Evolutionary conservation across 1,140 invertebrate genomes (phyloP).

Genomic region (Meloidogyne hapla): DNA sequence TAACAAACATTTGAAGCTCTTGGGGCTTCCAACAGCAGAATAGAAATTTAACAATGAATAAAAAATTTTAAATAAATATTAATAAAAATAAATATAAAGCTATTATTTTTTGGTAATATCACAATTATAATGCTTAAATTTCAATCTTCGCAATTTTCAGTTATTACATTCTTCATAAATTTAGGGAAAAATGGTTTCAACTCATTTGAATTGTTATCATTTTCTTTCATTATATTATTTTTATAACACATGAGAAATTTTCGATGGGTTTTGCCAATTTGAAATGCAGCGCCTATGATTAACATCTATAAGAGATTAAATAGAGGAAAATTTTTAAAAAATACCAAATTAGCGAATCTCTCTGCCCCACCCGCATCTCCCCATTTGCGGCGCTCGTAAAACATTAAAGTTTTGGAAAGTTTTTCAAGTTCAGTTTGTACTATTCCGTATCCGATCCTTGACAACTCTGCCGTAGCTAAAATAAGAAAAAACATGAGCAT

Average conservation of each 20-base stretch:
- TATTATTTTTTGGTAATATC: not conserved
- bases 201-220: not conserved
- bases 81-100: not conserved
- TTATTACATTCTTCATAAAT: not conserved
- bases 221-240: not conserved
- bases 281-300: not conserved
- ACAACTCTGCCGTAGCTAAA: not conserved
- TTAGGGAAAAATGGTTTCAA: too few species aligned
- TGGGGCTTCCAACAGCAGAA: slow-evolving; percentile 24
- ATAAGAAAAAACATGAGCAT: too few species aligned
- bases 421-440: slow-evolving; percentile 12
- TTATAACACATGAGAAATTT: not conserved
- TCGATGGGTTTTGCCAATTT: not conserved
- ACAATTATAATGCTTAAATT: not conserved
- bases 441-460: not conserved
- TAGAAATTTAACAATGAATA: not conserved
- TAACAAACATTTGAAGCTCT: slow-evolving; percentile 27
- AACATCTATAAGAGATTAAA: not conserved
- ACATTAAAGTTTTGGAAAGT: slow-evolving; percentile 3
- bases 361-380: not conserved
- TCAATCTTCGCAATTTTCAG: not conserved
- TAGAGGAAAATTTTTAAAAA: not conserved
- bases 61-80: not conserved
- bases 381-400: not conserved
- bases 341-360: slow-evolving; percentile 4